Evolutionary conservation across 2,113 vertebrate species (phyloP), one percentile per base, ranked within the genome.

Genomic region (Cyrtonyx montezumae): DNA sequence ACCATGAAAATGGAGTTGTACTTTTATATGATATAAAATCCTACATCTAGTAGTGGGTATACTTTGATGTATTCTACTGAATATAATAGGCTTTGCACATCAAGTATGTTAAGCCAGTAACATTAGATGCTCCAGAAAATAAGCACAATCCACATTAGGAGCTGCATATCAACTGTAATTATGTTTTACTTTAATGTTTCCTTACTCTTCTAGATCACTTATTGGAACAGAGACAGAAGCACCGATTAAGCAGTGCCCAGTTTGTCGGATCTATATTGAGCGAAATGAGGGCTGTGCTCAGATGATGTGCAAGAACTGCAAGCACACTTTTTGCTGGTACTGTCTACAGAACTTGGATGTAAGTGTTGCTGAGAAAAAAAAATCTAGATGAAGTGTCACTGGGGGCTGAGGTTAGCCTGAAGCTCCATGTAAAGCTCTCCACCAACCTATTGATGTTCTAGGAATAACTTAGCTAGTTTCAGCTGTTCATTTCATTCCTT

Each of bases 221-320:
- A 94, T 91, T n/a, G 96, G 97, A 94, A 93, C 55, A 1, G 98
- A 98, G 40, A 42, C 96, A 3, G 98, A 99, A 42, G 93, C 97
- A 53, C 94, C 98, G 93, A 99, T 99, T 93, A 99, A 99, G 93
- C 99, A 98, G 90, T 99, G 99, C 92, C 99, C 99, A 0, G 98
- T 98, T 55, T 99, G 99, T 91, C 98, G 97, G 12, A 98, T 99
- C 89, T 98, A 99, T 81, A 99, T 99, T 7, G 99, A 99, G 90
- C 98, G 99, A 92, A 99, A 99, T 0, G 99, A 99, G 94, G 99
- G 99, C 94, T 99, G 99, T 20, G 99, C 99, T 40, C 99, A 99
- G 98, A 99, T 99, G 99, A 98, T 99, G 97, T 99, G 99, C 75
- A 99, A 99, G 96, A 99, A 98, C 96, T 99, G 99, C 98, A 99